Evolutionary conservation across 2,797 vertebrate species (phyloP), one percentile per base, ranked within the genome.

Genomic region (Xenentodon cancila): DNA sequence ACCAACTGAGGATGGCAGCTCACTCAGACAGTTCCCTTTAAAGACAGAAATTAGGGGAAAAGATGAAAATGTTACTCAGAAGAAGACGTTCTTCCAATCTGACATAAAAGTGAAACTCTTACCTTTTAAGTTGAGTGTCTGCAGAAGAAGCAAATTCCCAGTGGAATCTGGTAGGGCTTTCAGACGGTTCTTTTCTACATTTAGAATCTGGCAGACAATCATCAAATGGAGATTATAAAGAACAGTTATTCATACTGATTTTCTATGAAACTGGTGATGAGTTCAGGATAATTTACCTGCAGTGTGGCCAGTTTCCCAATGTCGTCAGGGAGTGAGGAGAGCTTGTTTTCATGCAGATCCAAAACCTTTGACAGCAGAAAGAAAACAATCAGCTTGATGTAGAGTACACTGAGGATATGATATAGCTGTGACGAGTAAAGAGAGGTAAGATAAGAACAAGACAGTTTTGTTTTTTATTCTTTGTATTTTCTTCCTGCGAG

Each of bases 51-150:
- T n/a, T n/a, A n/a, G n/a, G n/a, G n/a, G n/a, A 64, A 16, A 48
- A 0, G 9, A 40, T 2, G 9, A 32, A 3, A 16, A 20, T 20
- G 1, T 18, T 37, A 6, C n/a, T 52, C 20, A 50, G 4, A 22
- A 13, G 20, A 5, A 7, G 20, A 15, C 7, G 1, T 19, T 2
- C 2, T 43, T 45, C 37, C 1, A 5, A 1, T 47, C 9, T 2
- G 15, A 2, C 11, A 5, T 0, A 40, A 58, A 19, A 16, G 27
- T 34, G 12, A 11, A 2, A 3, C 18, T 12, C 54, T 46, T 84
- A 97, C 97, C 95, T 92, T 96, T 98, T 70, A 97, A 82, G 78
- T 88, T 97, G 60, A 99, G 95, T 0, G 95, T 92, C 91, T 98
- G 97, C 59, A 99, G 94, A 53, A 96, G 91, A 22, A 59, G 60